These are phyloP conservation scores for Steinernema carpocapsae DNA, from an alignment of 2,888 invertebrate species.

Conservation along the genomic window DNA sequence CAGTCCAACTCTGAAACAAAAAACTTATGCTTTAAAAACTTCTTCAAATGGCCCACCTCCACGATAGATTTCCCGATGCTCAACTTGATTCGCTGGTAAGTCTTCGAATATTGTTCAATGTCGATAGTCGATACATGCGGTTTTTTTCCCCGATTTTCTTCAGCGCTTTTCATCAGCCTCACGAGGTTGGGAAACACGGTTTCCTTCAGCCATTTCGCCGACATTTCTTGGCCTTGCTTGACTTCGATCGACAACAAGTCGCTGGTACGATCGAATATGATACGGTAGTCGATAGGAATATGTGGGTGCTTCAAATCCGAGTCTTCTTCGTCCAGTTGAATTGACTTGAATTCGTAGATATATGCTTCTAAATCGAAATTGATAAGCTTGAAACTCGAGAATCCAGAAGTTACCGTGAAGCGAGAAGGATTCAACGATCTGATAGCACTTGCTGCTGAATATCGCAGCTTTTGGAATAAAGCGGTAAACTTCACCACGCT, in stretches of 20 bases:
- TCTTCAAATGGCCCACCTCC: conserved; percentile 34
- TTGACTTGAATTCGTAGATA: neutral
- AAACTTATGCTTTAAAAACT: too few relatives aligned
- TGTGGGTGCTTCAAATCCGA: conserved; percentile 31
- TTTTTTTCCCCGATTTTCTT: conserved; percentile 41
- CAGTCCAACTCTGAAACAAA: conserved; percentile 81
- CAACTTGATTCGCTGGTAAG: conserved; percentile 52
- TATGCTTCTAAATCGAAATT: conserved; percentile 31
- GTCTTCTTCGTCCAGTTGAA: neutral
- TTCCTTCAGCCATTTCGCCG: conserved; percentile 39
- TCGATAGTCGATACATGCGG: conserved; percentile 47
- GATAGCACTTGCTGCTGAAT: conserved; percentile 8
- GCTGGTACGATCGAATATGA: conserved; percentile 9
- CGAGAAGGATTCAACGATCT: neutral
- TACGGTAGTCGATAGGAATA: conserved; percentile 35
- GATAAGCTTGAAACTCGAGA: conserved; percentile 7
- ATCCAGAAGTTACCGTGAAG: too few relatives aligned
- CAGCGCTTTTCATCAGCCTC: conserved; percentile 46
- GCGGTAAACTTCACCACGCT: conserved; percentile 28
- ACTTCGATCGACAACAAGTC: conserved; percentile 34
- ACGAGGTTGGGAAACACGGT: conserved; percentile 41
- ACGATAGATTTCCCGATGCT: conserved; percentile 47
- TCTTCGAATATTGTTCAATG: conserved; percentile 49
- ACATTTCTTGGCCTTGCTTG: neutral
- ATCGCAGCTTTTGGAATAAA: conserved; percentile 37